These are phyloP conservation scores for Nebria brevicollis DNA, from an alignment of 2,888 invertebrate genomes.

Conservation along the genomic window DNA sequence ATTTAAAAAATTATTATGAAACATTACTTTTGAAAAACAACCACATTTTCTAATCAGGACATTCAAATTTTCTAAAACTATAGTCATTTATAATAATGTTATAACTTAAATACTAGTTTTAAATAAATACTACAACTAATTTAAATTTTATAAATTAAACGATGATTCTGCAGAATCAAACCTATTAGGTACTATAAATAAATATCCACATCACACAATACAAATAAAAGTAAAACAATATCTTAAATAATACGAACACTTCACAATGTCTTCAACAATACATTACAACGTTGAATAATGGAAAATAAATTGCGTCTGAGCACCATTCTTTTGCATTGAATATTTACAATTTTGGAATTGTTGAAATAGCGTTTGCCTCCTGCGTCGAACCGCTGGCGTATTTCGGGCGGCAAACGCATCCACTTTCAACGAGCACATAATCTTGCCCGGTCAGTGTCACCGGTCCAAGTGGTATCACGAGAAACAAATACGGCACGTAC, in stretches of 20 bases:
- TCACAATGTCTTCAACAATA: conserved; percentile 15
- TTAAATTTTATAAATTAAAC: conserved; percentile 18
- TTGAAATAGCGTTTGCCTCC: conserved; percentile 59
- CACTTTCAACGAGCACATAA: conserved; percentile 93
- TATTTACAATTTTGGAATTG: conserved; percentile 59
- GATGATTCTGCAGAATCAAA: neutral
- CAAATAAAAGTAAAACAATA: conserved; percentile 15
- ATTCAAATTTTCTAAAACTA: neutral
- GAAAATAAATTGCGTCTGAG: conserved; percentile 7
- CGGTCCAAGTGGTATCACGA: conserved; percentile 89
- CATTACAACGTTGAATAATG: neutral
- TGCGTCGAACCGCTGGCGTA: conserved; percentile 58
- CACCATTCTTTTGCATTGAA: conserved; percentile 13
- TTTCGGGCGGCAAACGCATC: conserved; percentile 84
- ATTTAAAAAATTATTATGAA: neutral
- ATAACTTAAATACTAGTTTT: neutral
- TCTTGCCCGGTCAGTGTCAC: conserved; percentile 92
- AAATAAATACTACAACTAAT: conserved; percentile 28
- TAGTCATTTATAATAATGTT: conserved; percentile 16
- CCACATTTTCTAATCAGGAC: conserved; percentile 12
- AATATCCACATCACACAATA: conserved; percentile 33
- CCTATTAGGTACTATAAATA: conserved; percentile 8
- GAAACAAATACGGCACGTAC: conserved; percentile 89
- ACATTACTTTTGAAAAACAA: neutral
- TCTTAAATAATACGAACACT: conserved; percentile 9